phyloP scores from a whole-genome alignment of 2,797 vertebrate species.

The Oryzias sinensis region DNA sequence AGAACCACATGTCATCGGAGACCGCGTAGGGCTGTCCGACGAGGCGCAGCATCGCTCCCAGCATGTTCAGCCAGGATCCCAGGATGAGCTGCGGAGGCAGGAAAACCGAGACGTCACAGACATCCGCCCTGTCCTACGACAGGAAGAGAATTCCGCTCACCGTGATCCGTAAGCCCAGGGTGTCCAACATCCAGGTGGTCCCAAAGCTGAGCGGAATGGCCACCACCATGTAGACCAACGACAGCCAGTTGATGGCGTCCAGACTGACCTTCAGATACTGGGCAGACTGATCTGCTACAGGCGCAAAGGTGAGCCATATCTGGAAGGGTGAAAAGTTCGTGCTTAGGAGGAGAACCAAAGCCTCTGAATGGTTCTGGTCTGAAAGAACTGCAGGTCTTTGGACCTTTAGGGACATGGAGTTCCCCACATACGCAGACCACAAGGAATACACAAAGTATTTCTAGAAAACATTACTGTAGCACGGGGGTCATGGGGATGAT shows the following conservation, averaged over 20 bases:
- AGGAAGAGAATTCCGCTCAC: conserved; percentile 61
- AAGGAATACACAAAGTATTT: no score
- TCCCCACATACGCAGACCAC: no score
- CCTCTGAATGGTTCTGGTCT: no score
- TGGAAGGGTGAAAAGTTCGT: conserved; percentile 40
- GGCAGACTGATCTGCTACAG: conserved; percentile 83
- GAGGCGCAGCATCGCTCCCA: conserved; percentile 78
- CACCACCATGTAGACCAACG: conserved; percentile 85
- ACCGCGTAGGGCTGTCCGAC: conserved; percentile 35
- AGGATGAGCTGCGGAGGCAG: conserved; percentile 79
- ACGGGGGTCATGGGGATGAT: no score
- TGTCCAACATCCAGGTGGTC: conserved; percentile 92
- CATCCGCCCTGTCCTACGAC: no score
- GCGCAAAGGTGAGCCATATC: conserved; percentile 91
- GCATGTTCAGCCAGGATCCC: conserved; percentile 89
- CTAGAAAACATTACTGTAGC: no score
- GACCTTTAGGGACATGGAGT: no score
- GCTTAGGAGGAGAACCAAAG: no score
- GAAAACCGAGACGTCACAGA: no score
- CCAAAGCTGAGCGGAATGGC: conserved; percentile 84
- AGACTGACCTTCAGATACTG: conserved; percentile 72
- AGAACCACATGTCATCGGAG: conserved; percentile 28
- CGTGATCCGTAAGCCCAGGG: conserved; percentile 81
- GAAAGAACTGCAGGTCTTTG: no score
- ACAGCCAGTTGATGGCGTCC: conserved; percentile 86